Evolutionary conservation across 2,113 vertebrate species (phyloP).

Genomic region (Zapornia atra): DNA sequence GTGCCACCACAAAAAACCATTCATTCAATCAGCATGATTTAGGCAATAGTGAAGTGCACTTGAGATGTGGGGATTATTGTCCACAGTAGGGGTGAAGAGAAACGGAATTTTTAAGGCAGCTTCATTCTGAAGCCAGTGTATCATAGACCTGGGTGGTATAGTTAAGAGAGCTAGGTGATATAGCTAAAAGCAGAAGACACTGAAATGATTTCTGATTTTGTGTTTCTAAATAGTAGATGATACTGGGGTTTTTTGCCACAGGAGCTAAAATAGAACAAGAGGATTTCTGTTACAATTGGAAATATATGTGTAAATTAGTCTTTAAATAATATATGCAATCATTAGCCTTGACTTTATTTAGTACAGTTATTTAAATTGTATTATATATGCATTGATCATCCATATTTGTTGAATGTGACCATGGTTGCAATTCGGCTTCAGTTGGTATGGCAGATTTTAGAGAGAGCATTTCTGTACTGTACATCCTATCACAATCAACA

Average conservation of each 20-base stretch:
- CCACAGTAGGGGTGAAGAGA: background rate
- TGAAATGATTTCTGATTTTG: background rate
- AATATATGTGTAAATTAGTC: background rate
- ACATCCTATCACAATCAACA: background rate
- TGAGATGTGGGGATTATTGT: rapidly evolving
- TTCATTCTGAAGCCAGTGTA: background rate
- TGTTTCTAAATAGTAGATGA: background rate
- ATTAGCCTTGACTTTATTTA: background rate
- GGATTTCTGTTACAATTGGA: background rate
- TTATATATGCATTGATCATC: background rate
- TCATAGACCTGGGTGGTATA: background rate
- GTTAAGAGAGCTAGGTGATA: background rate
- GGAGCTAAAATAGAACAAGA: background rate
- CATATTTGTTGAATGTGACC: background rate
- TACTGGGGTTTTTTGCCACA: background rate
- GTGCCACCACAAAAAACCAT: background rate
- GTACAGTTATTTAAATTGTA: background rate
- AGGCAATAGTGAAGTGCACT: background rate
- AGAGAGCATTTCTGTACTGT: background rate
- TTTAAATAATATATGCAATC: background rate
- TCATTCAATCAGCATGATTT: background rate
- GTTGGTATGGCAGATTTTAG: background rate
- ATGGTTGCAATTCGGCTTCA: background rate
- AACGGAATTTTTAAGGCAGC: background rate
- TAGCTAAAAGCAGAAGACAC: background rate